phyloP scores from a whole-genome alignment of 1,140 invertebrate genomes.

The Pygmarrhopalites habei region DNA sequence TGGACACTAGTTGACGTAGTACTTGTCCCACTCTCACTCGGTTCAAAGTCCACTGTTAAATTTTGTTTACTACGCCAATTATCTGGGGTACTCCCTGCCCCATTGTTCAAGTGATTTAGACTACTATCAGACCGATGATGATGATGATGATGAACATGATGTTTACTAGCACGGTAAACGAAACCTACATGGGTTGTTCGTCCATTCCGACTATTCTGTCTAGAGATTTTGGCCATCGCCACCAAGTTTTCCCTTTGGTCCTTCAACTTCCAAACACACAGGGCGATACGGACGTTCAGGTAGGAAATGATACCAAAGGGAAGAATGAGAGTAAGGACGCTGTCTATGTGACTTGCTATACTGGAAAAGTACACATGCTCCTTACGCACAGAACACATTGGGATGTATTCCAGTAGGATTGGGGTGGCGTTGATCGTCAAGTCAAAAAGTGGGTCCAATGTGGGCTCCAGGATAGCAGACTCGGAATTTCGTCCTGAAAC shows the following conservation, averaged over 20 bases:
- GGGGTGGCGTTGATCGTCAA: no score
- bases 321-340: conserved; percentile 59
- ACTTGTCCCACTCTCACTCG: background rate
- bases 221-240: conserved; percentile 15
- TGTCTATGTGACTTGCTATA: conserved; percentile 62
- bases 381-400: conserved; percentile 25
- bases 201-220: conserved; percentile 26
- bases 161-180: conserved; percentile 1
- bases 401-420: background rate
- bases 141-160: background rate
- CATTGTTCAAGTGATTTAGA: no score
- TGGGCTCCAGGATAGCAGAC: no score
- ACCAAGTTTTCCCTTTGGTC: conserved; percentile 34
- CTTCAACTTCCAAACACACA: conserved; percentile 53
- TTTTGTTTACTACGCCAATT: background rate
- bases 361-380: conserved; percentile 49
- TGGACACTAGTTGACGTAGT: background rate
- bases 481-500: no score
- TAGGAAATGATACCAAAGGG: conserved; percentile 62
- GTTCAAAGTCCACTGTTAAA: conserved; percentile 9
- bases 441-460: no score
- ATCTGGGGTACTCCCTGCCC: background rate
- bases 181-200: conserved; percentile 1
- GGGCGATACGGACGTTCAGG: conserved; percentile 61
- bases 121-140: no score